Evolutionary conservation across 2,113 vertebrate species (phyloP).

Genomic region (Rhinogobius similis): DNA sequence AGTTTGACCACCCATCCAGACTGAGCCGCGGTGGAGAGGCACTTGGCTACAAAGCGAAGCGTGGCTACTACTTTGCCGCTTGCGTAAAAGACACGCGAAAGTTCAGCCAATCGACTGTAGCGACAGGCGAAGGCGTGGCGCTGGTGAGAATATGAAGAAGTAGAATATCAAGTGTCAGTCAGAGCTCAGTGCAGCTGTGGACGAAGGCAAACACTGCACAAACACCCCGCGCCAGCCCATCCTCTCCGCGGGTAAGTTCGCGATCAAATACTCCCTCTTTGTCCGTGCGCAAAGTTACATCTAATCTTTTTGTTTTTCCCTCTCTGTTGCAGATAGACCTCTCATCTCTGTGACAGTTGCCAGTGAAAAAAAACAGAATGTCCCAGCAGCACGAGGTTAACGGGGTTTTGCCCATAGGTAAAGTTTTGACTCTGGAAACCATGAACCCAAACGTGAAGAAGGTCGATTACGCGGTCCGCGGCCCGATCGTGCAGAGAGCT

Average conservation of each 20-base stretch:
- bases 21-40: background rate
- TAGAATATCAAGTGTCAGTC: slow-evolving; percentile 12
- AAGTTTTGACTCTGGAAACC: slow-evolving; percentile 81
- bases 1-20: background rate
- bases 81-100: slow-evolving; percentile 2
- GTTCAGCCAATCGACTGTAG: slow-evolving; percentile 34
- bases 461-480: slow-evolving; percentile 87
- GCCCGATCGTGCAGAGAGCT: slow-evolving; percentile 83
- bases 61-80: background rate
- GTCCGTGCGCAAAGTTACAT: background rate
- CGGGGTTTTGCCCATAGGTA: slow-evolving; percentile 48
- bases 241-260: background rate
- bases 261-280: background rate
- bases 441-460: slow-evolving; percentile 84
- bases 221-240: background rate
- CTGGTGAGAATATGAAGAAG: slow-evolving; percentile 27
- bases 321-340: slow-evolving; percentile 17
- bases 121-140: slow-evolving; percentile 38
- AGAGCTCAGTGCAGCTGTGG: background rate
- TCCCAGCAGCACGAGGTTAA: slow-evolving; percentile 58
- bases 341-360: background rate
- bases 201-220: background rate
- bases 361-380: slow-evolving; percentile 45
- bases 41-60: background rate
- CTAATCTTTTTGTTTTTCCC: background rate